These are phyloP conservation scores for Rhinopomastus cyanomelas DNA, from an alignment of 2,113 vertebrate genomes.

Conservation along the genomic window DNA sequence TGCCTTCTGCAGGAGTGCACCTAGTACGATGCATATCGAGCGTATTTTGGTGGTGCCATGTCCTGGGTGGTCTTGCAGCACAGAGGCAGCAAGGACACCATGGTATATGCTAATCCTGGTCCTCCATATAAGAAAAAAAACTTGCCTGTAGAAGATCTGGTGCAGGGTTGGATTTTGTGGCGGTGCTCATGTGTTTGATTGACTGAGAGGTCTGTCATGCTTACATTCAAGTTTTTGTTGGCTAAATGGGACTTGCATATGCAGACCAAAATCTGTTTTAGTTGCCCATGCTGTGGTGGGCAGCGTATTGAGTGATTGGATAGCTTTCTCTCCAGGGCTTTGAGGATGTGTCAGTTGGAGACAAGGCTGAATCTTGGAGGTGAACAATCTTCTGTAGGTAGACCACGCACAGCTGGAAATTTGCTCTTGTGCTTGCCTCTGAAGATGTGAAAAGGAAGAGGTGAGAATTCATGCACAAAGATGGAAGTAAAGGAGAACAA, in stretches of 20 bases:
- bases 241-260: not conserved
- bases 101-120: not conserved
- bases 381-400: not conserved
- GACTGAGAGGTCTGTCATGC: not conserved
- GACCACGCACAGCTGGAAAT: not conserved
- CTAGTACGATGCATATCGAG: not conserved
- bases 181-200: not conserved
- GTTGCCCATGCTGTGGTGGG: rapidly evolving
- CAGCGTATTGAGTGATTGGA: not conserved
- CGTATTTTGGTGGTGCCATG: not conserved
- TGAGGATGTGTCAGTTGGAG: not conserved
- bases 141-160: not conserved
- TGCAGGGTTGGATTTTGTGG: not conserved
- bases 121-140: not conserved
- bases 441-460: not conserved
- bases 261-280: not conserved
- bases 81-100: not conserved
- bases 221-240: not conserved
- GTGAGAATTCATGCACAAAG: not conserved
- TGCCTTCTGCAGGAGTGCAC: not conserved
- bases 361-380: not conserved
- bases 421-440: not conserved
- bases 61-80: not conserved
- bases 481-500: not conserved
- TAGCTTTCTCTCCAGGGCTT: not conserved